Evolutionary conservation across 2,797 vertebrate genomes (phyloP), one percentile per base, ranked within the genome.

Genomic region (Telmatherina bonti): DNA sequence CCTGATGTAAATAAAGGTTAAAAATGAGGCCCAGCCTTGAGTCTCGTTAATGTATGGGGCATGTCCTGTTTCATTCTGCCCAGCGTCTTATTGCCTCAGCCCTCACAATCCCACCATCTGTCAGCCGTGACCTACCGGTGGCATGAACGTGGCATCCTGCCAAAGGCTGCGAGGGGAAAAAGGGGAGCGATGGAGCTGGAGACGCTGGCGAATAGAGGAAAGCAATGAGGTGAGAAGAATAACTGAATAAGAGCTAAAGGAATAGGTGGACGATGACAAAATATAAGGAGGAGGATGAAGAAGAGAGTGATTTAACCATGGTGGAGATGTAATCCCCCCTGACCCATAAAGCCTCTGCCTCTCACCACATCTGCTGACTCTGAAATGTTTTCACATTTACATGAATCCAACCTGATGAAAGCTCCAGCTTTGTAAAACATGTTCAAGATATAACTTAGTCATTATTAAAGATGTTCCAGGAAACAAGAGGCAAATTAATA

Each of bases 121-220:
- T 88, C 88, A 85, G 74, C 78, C 31, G 7, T 77, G 84, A 88
- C 84, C 83, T 78, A 62, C 65, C 15, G 51, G 49, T 72, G 81
- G 72, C 79, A 70, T 31, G 24, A 64, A 68, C 22, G 8, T 75
- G 83, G 86, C 84, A 71, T 60, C 74, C 22, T 0, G 77, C 83
- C 88, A 81, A 58, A 62, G 65, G 73, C 63, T 52, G 41, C 45
- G 15, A 54, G 18, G 47, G 49, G 53, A 52, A 66, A 57, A 29
- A 55, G 7, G 22, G n/a, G 35, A 22, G 61, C 11, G 27, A 38
- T 0, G 29, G 62, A 26, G 69, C n/a, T 7, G 7, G 45, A 55
- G 38, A 64, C 35, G 35, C 35, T 36, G 35, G 8, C n/a, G 36
- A 16, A 54, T n/a, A 22, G 57, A 12, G 10, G 49, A 45, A 56